Evolutionary conservation across 2,113 vertebrate genomes (phyloP).

Genomic region (Zapornia atra): DNA sequence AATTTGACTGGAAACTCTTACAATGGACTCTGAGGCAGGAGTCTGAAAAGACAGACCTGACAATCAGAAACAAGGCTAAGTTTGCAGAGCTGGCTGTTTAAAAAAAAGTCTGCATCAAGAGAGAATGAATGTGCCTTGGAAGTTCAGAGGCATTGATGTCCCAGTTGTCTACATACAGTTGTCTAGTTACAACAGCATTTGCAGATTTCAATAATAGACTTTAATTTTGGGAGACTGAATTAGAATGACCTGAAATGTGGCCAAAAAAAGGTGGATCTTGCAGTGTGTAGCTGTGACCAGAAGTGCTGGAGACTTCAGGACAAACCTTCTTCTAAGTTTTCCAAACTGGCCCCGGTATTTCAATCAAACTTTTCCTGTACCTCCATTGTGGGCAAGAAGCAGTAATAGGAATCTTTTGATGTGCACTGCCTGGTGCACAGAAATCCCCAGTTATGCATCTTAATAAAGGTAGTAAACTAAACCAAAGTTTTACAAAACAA

Average conservation of each 20-base stretch:
- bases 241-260: neutral
- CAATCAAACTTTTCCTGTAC: neutral
- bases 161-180: neutral
- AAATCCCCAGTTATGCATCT: neutral
- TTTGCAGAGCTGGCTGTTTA: neutral
- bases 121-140: neutral
- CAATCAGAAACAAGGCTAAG: neutral
- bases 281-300: neutral
- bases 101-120: neutral
- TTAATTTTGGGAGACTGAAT: neutral
- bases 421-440: neutral
- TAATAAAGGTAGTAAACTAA: neutral
- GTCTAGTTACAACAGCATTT: neutral
- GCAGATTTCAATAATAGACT: neutral
- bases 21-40: neutral
- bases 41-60: neutral
- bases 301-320: neutral
- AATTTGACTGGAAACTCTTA: neutral
- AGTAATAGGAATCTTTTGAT: neutral
- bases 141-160: neutral
- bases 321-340: neutral
- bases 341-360: neutral
- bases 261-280: neutral
- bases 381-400: neutral
- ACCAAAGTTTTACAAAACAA: neutral